Percentiles rank a stretch among this genome's conserved stretches.
Evolutionary conservation across 1,140 invertebrate genomes (phyloP).

Genomic region (Euwallacea fornicatus): DNA sequence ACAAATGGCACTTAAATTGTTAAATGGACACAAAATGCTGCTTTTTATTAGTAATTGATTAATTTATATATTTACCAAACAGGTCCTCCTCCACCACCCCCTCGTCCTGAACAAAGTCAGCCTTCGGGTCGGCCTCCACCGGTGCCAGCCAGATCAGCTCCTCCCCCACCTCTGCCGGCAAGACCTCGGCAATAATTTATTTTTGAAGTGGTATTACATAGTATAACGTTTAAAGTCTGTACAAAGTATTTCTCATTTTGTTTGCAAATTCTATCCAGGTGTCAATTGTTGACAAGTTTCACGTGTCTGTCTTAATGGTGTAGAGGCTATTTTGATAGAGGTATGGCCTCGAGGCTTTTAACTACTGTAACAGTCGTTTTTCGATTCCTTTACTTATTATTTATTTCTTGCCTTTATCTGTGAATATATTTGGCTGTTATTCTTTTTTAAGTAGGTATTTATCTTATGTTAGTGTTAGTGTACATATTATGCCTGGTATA

Average conservation of each 20-base stretch:
- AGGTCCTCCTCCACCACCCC: conserved; percentile 68
- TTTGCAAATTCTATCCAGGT: no score
- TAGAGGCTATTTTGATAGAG: no score
- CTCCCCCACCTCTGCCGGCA: conserved; percentile 72
- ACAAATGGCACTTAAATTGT: no score
- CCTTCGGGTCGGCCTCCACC: conserved; percentile 63
- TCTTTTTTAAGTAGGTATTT: conserved; percentile 3
- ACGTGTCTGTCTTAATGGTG: no score
- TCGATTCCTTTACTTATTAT: neutral
- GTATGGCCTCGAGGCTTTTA: no score
- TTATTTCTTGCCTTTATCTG: conserved; percentile 4
- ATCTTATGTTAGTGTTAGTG: neutral
- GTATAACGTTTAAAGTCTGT: neutral
- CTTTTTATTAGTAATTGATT: no score
- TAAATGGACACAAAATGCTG: no score
- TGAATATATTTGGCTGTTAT: conserved; percentile 6
- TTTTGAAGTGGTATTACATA: neutral
- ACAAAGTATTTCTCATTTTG: neutral
- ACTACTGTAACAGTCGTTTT: no score
- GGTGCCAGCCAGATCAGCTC: conserved; percentile 64
- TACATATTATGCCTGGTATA: neutral
- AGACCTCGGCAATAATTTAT: conserved; percentile 53
- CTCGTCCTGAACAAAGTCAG: conserved; percentile 57
- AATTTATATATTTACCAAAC: neutral
- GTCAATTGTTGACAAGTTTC: no score